phyloP scores from a whole-genome alignment of 2,113 vertebrate species.

The Coturnix japonica region DNA sequence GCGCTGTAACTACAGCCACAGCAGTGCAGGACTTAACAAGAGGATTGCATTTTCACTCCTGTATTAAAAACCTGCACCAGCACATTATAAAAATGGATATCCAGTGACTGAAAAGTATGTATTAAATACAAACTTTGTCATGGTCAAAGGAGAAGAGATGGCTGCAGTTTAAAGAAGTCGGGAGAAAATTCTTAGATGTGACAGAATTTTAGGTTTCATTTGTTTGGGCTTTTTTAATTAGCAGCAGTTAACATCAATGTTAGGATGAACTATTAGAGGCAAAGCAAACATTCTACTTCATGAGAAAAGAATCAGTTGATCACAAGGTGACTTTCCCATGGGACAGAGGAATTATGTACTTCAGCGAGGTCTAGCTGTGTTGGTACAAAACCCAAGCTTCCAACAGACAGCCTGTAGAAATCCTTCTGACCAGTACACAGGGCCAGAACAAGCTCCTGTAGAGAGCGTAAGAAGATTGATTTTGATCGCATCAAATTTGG shows the following conservation, averaged over 20 bases:
- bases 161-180: neutral
- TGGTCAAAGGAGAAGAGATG: neutral
- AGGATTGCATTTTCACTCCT: neutral
- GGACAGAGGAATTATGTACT: neutral
- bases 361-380: neutral
- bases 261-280: neutral
- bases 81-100: neutral
- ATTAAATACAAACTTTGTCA: neutral
- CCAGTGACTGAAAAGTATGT: neutral
- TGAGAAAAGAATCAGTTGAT: neutral
- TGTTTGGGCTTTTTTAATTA: neutral
- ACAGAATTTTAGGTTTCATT: neutral
- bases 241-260: neutral
- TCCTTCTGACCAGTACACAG: fast-evolving
- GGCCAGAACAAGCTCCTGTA: neutral
- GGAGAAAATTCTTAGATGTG: neutral
- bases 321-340: neutral
- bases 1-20: neutral
- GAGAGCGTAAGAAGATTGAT: neutral
- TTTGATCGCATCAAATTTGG: neutral
- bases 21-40: neutral
- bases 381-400: neutral
- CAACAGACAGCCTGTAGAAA: neutral
- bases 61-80: neutral
- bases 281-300: neutral